phyloP scores from a whole-genome alignment of 2,888 invertebrate species.

The Rhagium mordax region DNA sequence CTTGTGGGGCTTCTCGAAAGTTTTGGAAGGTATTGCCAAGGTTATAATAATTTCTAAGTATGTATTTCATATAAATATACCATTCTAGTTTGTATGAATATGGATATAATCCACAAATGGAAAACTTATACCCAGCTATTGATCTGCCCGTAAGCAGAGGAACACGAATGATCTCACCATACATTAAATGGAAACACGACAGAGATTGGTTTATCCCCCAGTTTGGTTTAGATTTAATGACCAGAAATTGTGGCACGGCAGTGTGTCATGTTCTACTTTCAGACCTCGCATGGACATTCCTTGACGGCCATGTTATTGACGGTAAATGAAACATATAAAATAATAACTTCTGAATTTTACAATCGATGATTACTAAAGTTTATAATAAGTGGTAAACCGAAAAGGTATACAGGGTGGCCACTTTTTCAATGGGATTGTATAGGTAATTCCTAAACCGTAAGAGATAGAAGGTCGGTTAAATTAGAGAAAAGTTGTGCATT shows the following conservation, averaged over 20 bases:
- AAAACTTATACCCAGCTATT: slow-evolving; percentile 83
- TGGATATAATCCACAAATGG: slow-evolving; percentile 83
- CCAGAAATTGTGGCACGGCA: slow-evolving; percentile 25
- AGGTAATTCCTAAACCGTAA: too few species aligned
- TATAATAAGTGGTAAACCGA: too few species aligned
- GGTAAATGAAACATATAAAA: slow-evolving; percentile 60
- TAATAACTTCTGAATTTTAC: too few species aligned
- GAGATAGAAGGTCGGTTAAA: too few species aligned
- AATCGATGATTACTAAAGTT: too few species aligned
- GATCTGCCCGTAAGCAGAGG: slow-evolving; percentile 85
- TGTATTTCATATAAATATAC: too few species aligned
- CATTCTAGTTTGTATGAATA: slow-evolving; percentile 79
- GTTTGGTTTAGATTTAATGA: slow-evolving; percentile 37
- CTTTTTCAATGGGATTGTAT: too few species aligned
- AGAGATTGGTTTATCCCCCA: slow-evolving; percentile 80
- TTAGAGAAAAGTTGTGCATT: too few species aligned
- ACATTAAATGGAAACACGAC: slow-evolving; percentile 92
- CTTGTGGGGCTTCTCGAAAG: neutral
- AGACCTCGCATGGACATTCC: slow-evolving; percentile 78
- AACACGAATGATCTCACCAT: slow-evolving; percentile 73
- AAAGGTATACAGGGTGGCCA: too few species aligned
- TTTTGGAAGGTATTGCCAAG: neutral
- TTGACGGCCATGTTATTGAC: slow-evolving; percentile 88
- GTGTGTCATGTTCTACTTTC: slow-evolving; percentile 24
- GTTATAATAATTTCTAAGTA: too few species aligned